Base-by-base conservation (phyloP, 1,140 invertebrate genomes). In the Halesus radiatus region DNA sequence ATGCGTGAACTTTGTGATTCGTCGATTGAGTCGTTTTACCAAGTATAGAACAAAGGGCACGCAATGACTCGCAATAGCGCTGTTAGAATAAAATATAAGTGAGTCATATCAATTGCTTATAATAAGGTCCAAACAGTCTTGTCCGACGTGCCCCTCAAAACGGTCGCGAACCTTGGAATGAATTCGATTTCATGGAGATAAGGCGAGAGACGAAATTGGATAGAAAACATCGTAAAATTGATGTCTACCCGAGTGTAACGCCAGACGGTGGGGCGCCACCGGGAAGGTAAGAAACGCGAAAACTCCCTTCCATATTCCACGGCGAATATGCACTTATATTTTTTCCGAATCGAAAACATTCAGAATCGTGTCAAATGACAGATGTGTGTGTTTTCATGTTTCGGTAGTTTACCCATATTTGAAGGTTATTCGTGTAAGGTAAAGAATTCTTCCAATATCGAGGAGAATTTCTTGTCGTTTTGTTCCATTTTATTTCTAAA, bases 221-320 rank as follows among this genome's bases (percentile, higher is more conserved):
- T 80, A 80, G 73, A 62, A 74, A 74, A 72, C 74, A 62, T 64
- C 73, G 73, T 80, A 76, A 80, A 80, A 80, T 80, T 70, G 79
- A 75, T 80, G 72, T 75, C 78, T 66, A 75, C 32, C 53, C 74
- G 78, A 75, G 58, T 75, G 70, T 66, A 29, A 37, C 50, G n/a
- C 50, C 68, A 80, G 79, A 66, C 56, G 37, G 64, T 45, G 58
- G n/a, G 60, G 60, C 72, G 78, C 66, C 66, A 22, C 16, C 70
- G 45, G 18, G 20, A 29, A 29, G 72, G 29, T 18, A 23, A 15
- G 68, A 10, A 13, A 23, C 32, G 68, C 23, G 68, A 50, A 18
- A 72, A 50, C 37, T 52, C 68, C 37, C 52, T 72, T 72, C 20
- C 68, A 72, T 52, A 72, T 53, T 53, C 52, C n/a, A 18, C 15